These are phyloP conservation scores for Hypanus sabinus DNA, from an alignment of 2,113 vertebrate genomes.

Conservation along the genomic window DNA sequence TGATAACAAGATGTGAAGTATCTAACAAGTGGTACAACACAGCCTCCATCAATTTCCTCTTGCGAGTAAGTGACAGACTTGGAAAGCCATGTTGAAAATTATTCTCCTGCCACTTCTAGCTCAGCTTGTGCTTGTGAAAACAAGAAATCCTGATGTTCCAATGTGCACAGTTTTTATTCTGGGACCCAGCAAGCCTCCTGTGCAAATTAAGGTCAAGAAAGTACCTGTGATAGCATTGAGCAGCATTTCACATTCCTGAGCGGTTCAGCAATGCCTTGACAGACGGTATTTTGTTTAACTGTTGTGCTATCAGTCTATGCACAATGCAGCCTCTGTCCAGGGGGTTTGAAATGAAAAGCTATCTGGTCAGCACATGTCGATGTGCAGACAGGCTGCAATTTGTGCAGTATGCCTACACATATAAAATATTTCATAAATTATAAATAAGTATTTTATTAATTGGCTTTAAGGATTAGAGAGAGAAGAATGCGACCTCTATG, in stretches of 20 bases:
- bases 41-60: neutral
- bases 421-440: neutral
- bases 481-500: neutral
- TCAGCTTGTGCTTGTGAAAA: neutral
- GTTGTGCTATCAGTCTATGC: constrained; percentile 5
- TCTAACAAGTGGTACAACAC: neutral
- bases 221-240: constrained; percentile 6
- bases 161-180: neutral
- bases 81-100: neutral
- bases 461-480: neutral
- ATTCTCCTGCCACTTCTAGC: neutral
- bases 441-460: neutral
- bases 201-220: constrained; percentile 1
- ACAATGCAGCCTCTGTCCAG: constrained; percentile 26
- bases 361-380: constrained; percentile 15
- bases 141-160: neutral
- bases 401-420: neutral
- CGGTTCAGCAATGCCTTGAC: constrained; percentile 29
- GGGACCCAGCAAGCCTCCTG: neutral
- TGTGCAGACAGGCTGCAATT: neutral
- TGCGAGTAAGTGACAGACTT: neutral
- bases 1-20: neutral
- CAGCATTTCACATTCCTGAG: neutral
- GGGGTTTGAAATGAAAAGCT: neutral
- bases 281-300: constrained; percentile 16